Conservation (phyloP, 2,113 vertebrate species). For the Danionella cerebrum region DNA sequence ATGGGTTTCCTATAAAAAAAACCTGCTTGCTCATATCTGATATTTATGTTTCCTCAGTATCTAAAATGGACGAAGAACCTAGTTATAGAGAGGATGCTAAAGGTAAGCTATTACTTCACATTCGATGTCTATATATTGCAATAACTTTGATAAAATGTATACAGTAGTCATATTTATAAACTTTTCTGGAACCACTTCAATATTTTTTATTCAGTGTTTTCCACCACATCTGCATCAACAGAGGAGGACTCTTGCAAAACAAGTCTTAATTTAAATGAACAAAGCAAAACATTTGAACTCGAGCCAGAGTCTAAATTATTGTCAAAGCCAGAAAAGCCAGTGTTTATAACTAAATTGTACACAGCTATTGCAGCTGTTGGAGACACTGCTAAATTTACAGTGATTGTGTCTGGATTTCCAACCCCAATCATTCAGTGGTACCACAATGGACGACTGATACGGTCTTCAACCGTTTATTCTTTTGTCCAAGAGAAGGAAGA, state of each 20-base stretch:
- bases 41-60: conserved; percentile 54
- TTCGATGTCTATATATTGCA: too few relatives aligned
- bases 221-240: conserved; percentile 67
- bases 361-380: conserved; percentile 61
- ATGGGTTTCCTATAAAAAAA: not conserved
- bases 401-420: conserved; percentile 69
- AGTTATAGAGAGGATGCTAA: conserved; percentile 70
- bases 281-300: conserved; percentile 80
- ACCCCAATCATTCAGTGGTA: conserved; percentile 75
- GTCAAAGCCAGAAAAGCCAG: conserved; percentile 69
- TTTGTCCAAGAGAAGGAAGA: conserved; percentile 69
- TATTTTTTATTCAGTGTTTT: conserved; percentile 73
- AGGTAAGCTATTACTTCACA: conserved; percentile 70
- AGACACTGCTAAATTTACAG: conserved; percentile 69
- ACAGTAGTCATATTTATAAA: not conserved
- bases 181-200: conserved; percentile 27
- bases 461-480: conserved; percentile 55
- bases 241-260: conserved; percentile 71
- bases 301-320: conserved; percentile 68
- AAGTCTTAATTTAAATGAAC: conserved; percentile 58
- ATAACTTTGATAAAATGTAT: too few relatives aligned
- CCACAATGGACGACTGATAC: conserved; percentile 65
- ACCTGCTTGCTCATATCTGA: not conserved
- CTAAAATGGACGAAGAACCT: conserved; percentile 61
- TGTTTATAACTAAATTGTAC: conserved; percentile 74